Conservation (phyloP, 2,113 vertebrate genomes). For the Struthidea cinerea region DNA sequence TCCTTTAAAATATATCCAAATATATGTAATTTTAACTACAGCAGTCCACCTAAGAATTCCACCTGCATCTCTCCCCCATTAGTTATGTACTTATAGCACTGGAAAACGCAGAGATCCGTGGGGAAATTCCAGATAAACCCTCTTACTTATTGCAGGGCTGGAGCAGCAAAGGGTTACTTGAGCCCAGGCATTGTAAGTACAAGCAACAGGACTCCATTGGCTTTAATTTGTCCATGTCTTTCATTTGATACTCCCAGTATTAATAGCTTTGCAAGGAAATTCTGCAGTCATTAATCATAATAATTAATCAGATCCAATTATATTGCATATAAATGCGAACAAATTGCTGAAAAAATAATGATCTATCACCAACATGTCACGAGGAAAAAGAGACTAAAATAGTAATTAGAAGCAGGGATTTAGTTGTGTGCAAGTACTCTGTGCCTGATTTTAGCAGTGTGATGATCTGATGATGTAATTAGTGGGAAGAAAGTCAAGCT, state of each 20-base stretch:
- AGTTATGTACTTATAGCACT: not conserved
- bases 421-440: constrained; percentile 80
- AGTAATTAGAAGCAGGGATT: constrained; percentile 97
- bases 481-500: constrained; percentile 80
- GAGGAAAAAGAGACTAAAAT: constrained; percentile 92
- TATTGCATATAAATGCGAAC: constrained; percentile 99
- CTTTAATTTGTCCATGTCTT: constrained; percentile 89
- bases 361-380: constrained; percentile 98
- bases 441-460: constrained; percentile 83
- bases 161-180: constrained; percentile 76
- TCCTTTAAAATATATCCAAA: not conserved
- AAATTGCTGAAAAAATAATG: constrained; percentile 99
- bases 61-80: not conserved
- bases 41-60: not conserved
- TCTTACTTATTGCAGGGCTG: constrained; percentile 2
- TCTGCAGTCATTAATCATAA: constrained; percentile 99
- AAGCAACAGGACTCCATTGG: constrained; percentile 77
- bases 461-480: constrained; percentile 95
- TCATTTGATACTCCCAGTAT: constrained; percentile 86
- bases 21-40: not conserved
- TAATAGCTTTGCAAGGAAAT: constrained; percentile 90
- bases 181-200: constrained; percentile 54
- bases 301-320: constrained; percentile 99
- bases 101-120: not conserved
- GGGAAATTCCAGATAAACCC: constrained; percentile 11